A percentile compares a stretch with the other conserved stretches of the same genome.
phyloP scores from a whole-genome alignment of 2,113 vertebrate genomes.

The Gallinago paraguaiae region DNA sequence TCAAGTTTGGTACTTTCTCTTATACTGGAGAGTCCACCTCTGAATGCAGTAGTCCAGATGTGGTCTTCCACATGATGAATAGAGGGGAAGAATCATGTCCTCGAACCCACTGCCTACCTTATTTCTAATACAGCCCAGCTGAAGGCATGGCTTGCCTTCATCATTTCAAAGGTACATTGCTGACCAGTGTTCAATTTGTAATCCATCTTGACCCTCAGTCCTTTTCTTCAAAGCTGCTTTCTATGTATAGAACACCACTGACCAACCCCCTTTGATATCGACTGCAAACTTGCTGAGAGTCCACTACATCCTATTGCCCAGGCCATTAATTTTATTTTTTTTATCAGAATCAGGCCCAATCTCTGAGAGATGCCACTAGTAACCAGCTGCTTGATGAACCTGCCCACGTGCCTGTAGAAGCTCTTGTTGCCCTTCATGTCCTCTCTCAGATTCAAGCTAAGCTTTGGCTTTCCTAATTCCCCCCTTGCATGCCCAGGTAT shows the following conservation, averaged over 20 bases:
- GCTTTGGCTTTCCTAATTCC: neutral
- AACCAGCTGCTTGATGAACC: neutral
- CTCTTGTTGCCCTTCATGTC: neutral
- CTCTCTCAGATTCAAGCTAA: neutral
- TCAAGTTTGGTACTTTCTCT: neutral
- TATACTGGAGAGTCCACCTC: neutral
- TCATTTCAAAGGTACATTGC: neutral
- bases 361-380: neutral
- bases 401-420: neutral
- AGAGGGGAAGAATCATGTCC: neutral
- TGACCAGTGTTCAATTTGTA: neutral
- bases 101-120: neutral
- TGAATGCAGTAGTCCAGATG: neutral
- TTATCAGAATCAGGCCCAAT: neutral
- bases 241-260: neutral
- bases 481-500: neutral
- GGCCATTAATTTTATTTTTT: neutral
- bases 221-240: neutral
- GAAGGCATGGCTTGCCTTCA: neutral
- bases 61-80: neutral
- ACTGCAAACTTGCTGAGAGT: neutral
- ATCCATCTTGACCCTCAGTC: neutral
- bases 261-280: neutral
- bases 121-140: neutral
- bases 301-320: neutral